Conservation (phyloP, 2,797 vertebrate genomes). For the Xiphorhynchus erythropygius region DNA sequence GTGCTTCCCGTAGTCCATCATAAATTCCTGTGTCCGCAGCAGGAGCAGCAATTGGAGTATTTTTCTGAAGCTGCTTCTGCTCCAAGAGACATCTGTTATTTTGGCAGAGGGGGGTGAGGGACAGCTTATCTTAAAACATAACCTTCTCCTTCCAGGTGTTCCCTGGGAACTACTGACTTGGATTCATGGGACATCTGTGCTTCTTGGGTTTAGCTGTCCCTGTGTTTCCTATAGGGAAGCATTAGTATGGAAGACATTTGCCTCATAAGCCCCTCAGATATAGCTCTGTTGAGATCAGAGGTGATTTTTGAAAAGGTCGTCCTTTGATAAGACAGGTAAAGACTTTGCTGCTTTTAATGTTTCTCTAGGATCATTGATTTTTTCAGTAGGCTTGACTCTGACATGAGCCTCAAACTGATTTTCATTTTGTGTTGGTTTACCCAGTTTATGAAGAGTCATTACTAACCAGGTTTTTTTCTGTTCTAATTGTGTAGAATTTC, state of each 20-base stretch:
- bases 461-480: background rate
- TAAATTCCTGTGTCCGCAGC: conserved; percentile 4
- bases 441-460: background rate
- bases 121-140: background rate
- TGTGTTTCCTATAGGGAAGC: background rate
- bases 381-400: background rate
- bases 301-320: background rate
- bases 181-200: background rate
- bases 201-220: background rate
- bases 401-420: background rate
- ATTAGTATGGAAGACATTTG: background rate
- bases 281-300: background rate
- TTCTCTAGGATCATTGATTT: background rate
- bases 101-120: background rate
- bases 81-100: conserved; percentile 5
- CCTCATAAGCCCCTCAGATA: background rate
- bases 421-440: background rate
- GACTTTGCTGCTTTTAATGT: background rate
- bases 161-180: background rate
- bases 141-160: background rate
- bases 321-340: background rate
- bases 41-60: conserved; percentile 35
- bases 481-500: background rate
- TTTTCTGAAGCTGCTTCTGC: conserved; percentile 33
- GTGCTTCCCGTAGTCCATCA: conserved; percentile 9